phyloP scores from a whole-genome alignment of 2,113 vertebrate genomes.

The Poeciliopsis turrubarensis region DNA sequence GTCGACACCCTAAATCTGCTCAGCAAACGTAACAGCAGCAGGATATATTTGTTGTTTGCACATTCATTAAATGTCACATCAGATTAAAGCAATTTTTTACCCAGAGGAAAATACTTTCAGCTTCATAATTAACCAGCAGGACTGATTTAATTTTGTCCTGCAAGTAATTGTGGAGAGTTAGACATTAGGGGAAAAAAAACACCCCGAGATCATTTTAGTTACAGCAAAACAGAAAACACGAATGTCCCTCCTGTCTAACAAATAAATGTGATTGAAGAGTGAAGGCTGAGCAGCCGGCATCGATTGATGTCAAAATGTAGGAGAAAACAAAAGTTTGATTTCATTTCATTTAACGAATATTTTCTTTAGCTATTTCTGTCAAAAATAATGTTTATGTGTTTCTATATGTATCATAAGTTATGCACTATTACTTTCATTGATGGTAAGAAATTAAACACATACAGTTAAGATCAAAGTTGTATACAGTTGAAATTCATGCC shows the following conservation, averaged over 20 bases:
- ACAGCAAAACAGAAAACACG: neutral
- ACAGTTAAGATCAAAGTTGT: neutral
- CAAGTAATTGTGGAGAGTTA: constrained; percentile 8
- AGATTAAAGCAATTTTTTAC: constrained; percentile 13
- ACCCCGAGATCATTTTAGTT: neutral
- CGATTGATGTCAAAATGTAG: neutral
- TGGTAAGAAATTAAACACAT: neutral
- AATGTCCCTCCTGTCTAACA: neutral
- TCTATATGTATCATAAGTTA: neutral
- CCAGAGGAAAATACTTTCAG: constrained; percentile 21
- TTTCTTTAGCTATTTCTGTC: neutral
- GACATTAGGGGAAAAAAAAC: constrained; percentile 3
- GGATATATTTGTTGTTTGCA: neutral
- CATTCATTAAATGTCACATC: neutral
- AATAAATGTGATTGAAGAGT: neutral
- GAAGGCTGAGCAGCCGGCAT: neutral
- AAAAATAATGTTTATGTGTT: neutral
- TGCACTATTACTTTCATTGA: neutral
- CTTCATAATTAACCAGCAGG: constrained; percentile 19
- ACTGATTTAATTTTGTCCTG: constrained; percentile 15
- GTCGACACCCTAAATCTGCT: constrained; percentile 8
- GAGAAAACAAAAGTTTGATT: neutral
- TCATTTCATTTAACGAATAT: neutral
- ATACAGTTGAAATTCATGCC: neutral
- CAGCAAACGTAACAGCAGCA: neutral